phyloP scores from a whole-genome alignment of 2,888 invertebrate genomes.

The Metalampra italica region DNA sequence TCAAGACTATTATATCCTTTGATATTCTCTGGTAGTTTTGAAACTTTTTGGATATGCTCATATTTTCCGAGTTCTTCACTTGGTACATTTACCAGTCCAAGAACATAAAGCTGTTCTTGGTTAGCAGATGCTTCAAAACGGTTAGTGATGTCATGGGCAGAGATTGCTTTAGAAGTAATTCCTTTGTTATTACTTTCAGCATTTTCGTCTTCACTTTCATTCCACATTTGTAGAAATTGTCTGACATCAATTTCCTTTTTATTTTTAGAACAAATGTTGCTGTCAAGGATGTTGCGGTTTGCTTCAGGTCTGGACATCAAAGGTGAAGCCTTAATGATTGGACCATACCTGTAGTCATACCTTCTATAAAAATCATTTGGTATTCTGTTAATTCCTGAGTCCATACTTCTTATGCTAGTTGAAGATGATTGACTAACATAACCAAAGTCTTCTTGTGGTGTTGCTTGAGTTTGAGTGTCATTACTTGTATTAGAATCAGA shows the following conservation, averaged over 20 bases:
- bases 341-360: slow-evolving; percentile 50
- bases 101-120: slow-evolving; percentile 69
- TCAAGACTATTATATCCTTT: slow-evolving; percentile 71
- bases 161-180: slow-evolving; percentile 27
- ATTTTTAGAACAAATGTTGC: slow-evolving; percentile 33
- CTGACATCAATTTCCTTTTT: slow-evolving; percentile 63
- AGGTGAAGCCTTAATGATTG: slow-evolving; percentile 32
- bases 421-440: slow-evolving; percentile 72
- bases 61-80: slow-evolving; percentile 70
- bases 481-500: slow-evolving; percentile 65
- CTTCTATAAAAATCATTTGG: slow-evolving; percentile 51
- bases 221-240: slow-evolving; percentile 74
- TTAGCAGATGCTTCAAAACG: slow-evolving; percentile 41
- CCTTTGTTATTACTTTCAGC: slow-evolving; percentile 44
- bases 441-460: slow-evolving; percentile 66
- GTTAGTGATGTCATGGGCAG: slow-evolving; percentile 28
- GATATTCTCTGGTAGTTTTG: slow-evolving; percentile 72
- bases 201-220: slow-evolving; percentile 71
- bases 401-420: slow-evolving; percentile 63
- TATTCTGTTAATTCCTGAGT: slow-evolving; percentile 44
- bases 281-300: slow-evolving; percentile 24
- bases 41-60: slow-evolving; percentile 73
- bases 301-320: slow-evolving; percentile 33
- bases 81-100: slow-evolving; percentile 68
- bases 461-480: slow-evolving; percentile 54